These are phyloP conservation scores for Phalacrocorax pelagicus DNA, from an alignment of 2,113 vertebrate genomes.

Conservation along the genomic window DNA sequence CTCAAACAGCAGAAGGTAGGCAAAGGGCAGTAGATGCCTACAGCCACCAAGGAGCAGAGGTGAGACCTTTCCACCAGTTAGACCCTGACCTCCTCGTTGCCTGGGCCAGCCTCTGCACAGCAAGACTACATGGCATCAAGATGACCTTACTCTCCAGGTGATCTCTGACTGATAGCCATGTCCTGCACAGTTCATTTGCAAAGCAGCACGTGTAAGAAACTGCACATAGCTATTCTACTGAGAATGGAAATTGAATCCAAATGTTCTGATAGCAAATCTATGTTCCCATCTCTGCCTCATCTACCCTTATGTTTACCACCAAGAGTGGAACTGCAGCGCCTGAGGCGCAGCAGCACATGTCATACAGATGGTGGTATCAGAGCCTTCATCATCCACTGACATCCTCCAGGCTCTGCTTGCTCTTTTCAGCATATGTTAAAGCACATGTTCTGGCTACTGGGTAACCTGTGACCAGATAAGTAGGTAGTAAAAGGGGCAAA, in stretches of 20 bases:
- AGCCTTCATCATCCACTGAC: background rate
- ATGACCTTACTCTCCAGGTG: background rate
- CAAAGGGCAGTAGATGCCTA: background rate
- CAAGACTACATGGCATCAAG: background rate
- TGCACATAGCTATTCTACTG: background rate
- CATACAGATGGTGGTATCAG: background rate
- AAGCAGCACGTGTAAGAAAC: background rate
- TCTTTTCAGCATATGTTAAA: background rate
- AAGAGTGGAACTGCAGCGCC: background rate
- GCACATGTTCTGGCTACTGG: background rate
- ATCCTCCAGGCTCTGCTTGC: background rate
- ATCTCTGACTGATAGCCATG: background rate
- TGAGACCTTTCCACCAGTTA: background rate
- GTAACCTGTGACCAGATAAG: background rate
- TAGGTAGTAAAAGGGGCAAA: background rate
- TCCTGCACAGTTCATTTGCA: background rate
- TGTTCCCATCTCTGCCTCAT: background rate
- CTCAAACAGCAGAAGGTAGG: background rate
- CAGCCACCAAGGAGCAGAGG: background rate
- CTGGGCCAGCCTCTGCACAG: background rate
- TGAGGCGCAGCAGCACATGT: background rate
- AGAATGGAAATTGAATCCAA: conserved; percentile 33
- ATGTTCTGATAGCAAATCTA: conserved; percentile 20
- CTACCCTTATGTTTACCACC: background rate
- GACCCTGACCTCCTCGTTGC: background rate